Evolutionary conservation across 92 coral and sea anemone genomes (phyloP), one percentile per base, ranked within the genome.

Genomic region (Porites divaricata): DNA sequence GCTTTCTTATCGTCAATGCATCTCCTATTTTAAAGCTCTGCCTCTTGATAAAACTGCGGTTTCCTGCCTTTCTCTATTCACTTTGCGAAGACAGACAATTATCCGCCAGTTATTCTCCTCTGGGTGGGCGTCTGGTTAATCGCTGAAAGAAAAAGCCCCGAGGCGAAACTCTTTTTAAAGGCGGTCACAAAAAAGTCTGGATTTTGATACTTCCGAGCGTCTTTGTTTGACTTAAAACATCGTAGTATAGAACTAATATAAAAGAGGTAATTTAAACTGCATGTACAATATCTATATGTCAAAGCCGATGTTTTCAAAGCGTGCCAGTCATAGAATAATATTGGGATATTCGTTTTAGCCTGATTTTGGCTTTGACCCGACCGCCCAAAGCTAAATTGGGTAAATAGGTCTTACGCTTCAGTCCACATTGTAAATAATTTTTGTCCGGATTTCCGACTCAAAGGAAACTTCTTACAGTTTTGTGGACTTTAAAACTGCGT

Each of bases 31-130:
- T 15, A 26, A 12, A 8, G 56, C 50, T 41, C 17, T 70, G 25
- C 51, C 16, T 21, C 16, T 17, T 1, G 26, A 52, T 51, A 8
- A 73, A 14, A 45, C 25, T 16, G 63, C 45, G 77, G 77, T 73
- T 73, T 73, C 77, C 77, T 73, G 63, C 63, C 45, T 73, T 73
- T 21, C 23, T 19, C 13, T 49, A 49, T 41, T 45, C 54, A 70
- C 12, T n/a, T 35, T 17, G 45, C 2, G 20, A 71, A 49, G 20
- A 17, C 41, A 73, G 63, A 73, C 63, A 51, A 73, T 73, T 50
- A 52, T 50, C 63, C 63, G 77, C 77, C 77, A 19, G 21, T 73
- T 52, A 51, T 73, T 73, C 51, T 51, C 13, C 8, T 73, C 17
- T 2, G 58, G 23, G 17, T 21, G 41, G 61, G 63, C 58, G 77